A percentile compares a stretch with the other conserved stretches of the same genome.
Conservation (phyloP, 2,113 vertebrate genomes). For the Seriola aureovittata region DNA sequence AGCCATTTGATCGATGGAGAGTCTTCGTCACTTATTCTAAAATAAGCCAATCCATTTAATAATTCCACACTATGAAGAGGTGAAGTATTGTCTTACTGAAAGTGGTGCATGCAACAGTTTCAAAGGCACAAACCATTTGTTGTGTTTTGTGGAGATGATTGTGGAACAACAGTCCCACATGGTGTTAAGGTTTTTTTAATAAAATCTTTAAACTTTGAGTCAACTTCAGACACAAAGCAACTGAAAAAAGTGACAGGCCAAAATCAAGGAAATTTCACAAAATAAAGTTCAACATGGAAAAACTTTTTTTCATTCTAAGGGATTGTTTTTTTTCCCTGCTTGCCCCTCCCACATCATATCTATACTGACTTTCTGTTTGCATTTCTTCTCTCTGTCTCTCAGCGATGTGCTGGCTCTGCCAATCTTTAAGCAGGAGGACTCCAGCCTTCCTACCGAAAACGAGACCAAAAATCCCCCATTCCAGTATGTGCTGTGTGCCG, state of each 20-base stretch:
- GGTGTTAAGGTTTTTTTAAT: not conserved
- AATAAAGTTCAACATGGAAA: not conserved
- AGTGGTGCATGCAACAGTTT: not conserved
- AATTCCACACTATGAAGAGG: slow-evolving; percentile 15
- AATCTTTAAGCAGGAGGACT: slow-evolving; percentile 99
- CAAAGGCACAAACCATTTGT: not conserved
- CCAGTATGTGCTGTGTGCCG: slow-evolving; percentile 96
- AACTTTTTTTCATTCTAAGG: no score
- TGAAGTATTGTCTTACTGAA: slow-evolving; percentile 22
- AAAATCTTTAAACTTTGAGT: not conserved
- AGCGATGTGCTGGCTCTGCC: slow-evolving; percentile 98
- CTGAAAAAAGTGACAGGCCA: not conserved
- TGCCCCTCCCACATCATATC: not conserved
- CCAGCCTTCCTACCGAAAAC: slow-evolving; percentile 90
- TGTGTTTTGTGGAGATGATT: slow-evolving; percentile 8
- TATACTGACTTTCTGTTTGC: slow-evolving; percentile 15
- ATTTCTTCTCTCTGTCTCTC: slow-evolving; percentile 14
- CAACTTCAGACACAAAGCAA: not conserved
- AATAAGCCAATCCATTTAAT: slow-evolving; percentile 51
- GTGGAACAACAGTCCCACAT: not conserved
- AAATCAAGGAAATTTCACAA: not conserved
- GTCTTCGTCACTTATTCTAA: slow-evolving; percentile 44
- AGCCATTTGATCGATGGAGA: slow-evolving; percentile 54
- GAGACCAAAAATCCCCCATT: slow-evolving; percentile 97
- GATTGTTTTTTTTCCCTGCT: not conserved